Evolutionary conservation across 2,888 invertebrate genomes (phyloP).

Genomic region (Oxyscelio sp.): DNA sequence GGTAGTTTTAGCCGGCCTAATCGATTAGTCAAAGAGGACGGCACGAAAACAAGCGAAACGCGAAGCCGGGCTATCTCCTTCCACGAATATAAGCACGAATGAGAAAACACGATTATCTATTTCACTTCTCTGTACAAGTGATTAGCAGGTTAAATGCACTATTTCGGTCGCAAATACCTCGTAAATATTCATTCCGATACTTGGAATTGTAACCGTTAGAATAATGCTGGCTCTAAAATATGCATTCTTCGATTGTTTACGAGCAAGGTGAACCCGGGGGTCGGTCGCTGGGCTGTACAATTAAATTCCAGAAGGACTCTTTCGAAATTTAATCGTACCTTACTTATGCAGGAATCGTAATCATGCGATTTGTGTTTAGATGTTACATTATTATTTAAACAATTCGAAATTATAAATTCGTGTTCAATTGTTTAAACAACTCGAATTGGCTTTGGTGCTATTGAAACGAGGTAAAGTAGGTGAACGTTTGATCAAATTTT

Average conservation of each 20-base stretch:
- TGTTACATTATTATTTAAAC: no score
- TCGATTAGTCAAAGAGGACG: constrained; percentile 66
- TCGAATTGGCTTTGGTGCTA: no score
- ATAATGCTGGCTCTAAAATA: constrained; percentile 32
- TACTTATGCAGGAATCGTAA: no score
- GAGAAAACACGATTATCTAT: constrained; percentile 54
- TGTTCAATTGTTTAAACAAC: no score
- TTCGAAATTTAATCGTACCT: no score
- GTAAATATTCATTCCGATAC: constrained; percentile 62
- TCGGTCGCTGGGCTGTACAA: no score
- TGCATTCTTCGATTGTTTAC: constrained; percentile 10
- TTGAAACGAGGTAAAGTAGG: no score
- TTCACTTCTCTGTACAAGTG: constrained; percentile 58
- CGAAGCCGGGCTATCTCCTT: constrained; percentile 53
- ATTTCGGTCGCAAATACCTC: constrained; percentile 34
- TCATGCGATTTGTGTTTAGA: no score
- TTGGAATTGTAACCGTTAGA: constrained; percentile 53
- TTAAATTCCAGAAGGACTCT: no score
- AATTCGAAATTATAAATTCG: no score
- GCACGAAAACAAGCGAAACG: constrained; percentile 71
- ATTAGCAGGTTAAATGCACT: constrained; percentile 62
- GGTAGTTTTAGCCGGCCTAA: constrained; percentile 63
- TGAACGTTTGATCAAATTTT: no score
- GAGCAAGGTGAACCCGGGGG: no score
- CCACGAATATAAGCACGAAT: constrained; percentile 53